These are phyloP conservation scores for Dascyllus trimaculatus DNA, from an alignment of 2,113 vertebrate species.

Conservation along the genomic window DNA sequence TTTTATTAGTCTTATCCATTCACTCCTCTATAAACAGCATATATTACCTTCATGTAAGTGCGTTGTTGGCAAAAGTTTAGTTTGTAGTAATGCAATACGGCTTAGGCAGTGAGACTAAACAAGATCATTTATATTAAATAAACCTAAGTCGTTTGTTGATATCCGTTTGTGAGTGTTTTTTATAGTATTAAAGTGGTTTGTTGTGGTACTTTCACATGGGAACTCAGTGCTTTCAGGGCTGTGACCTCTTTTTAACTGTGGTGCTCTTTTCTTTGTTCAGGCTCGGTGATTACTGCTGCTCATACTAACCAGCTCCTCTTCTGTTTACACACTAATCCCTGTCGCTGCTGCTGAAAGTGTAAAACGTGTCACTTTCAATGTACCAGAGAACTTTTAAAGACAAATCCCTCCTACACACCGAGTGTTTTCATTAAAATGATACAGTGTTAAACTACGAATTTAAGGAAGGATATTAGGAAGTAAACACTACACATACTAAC, in stretches of 20 bases:
- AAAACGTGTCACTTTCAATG: constrained; percentile 9
- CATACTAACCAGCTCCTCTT: constrained; percentile 14
- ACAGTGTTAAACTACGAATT: no score
- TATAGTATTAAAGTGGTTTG: background rate
- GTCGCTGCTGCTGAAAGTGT: background rate
- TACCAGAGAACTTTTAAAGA: background rate
- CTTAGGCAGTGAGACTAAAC: background rate
- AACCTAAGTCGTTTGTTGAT: background rate
- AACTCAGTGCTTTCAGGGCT: background rate
- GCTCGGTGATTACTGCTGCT: background rate
- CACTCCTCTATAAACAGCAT: constrained; percentile 9
- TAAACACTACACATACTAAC: no score
- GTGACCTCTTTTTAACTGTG: constrained; percentile 21
- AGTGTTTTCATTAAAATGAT: background rate
- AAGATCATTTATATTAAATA: background rate
- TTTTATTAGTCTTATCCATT: constrained; percentile 14
- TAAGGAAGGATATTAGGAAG: no score
- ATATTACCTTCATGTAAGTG: constrained; percentile 8
- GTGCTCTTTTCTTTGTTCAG: constrained; percentile 3
- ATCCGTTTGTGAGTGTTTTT: background rate
- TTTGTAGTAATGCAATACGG: background rate
- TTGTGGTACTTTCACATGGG: background rate
- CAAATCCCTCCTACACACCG: background rate
- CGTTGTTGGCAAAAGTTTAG: background rate
- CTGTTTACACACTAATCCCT: constrained; percentile 21